phyloP scores from a whole-genome alignment of 2,797 vertebrate genomes.

The Falco novaeseelandiae region DNA sequence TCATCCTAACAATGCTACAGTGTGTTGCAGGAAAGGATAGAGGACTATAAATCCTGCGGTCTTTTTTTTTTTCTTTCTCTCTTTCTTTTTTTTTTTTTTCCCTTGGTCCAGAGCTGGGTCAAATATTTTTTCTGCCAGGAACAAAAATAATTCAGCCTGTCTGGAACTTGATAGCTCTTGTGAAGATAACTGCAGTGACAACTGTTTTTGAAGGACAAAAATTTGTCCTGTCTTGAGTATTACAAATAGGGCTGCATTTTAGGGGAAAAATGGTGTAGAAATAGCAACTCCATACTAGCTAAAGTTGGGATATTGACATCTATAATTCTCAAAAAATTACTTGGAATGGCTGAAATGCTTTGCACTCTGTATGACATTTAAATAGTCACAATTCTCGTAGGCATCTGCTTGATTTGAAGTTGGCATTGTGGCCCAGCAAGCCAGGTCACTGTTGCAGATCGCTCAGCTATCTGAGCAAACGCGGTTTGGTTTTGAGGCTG shows the following conservation, averaged over 20 bases:
- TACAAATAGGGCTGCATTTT: slow-evolving; percentile 68
- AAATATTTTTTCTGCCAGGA: slow-evolving; percentile 73
- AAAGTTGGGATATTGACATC: slow-evolving; percentile 50
- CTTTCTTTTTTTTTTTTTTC: background rate
- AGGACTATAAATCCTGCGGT: slow-evolving; percentile 76
- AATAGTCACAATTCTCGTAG: slow-evolving; percentile 18
- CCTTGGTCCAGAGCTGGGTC: slow-evolving; percentile 73
- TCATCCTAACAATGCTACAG: slow-evolving; percentile 80
- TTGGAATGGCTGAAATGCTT: background rate
- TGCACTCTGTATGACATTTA: slow-evolving; percentile 13
- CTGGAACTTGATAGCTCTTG: slow-evolving; percentile 77
- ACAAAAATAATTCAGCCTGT: slow-evolving; percentile 77
- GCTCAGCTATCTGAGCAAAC: background rate
- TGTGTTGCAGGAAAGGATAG: slow-evolving; percentile 68
- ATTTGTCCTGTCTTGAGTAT: slow-evolving; percentile 70
- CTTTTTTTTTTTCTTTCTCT: background rate
- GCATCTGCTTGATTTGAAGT: background rate
- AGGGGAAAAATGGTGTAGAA: slow-evolving; percentile 22
- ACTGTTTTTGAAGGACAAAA: slow-evolving; percentile 80
- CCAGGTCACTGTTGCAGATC: background rate
- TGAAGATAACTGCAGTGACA: slow-evolving; percentile 75
- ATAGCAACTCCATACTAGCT: slow-evolving; percentile 27
- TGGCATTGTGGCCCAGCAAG: background rate
- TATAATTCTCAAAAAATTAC: slow-evolving; percentile 63
- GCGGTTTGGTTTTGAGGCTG: background rate